Percentiles rank a stretch among this genome's conserved stretches.
These are phyloP conservation scores for Lemur catta DNA, from an alignment of 2,797 vertebrate species.

Conservation along the genomic window DNA sequence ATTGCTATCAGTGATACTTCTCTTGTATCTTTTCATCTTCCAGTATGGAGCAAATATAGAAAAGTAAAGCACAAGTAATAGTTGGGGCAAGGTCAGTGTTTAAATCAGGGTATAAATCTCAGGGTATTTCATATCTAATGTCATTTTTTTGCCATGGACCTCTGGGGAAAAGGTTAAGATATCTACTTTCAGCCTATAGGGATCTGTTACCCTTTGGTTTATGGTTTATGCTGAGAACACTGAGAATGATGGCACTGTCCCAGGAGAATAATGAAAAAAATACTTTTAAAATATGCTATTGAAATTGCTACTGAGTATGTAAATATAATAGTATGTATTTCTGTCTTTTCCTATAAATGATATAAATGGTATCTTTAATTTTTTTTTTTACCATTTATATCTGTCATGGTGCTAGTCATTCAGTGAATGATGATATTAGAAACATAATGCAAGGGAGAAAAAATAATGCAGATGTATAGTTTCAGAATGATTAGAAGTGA, in stretches of 20 bases:
- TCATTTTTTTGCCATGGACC: conserved; percentile 1
- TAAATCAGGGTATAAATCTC: conserved; percentile 30
- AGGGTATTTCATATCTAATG: conserved; percentile 17
- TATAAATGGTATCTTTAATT: background rate
- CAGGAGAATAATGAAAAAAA: background rate
- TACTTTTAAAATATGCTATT: background rate
- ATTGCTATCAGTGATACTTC: conserved; percentile 25
- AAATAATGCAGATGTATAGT: background rate
- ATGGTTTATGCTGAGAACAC: background rate
- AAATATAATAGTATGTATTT: background rate
- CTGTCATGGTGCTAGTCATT: background rate
- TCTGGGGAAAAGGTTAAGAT: conserved; percentile 13
- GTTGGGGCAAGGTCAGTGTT: conserved; percentile 32
- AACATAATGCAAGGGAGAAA: background rate
- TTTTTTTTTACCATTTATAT: background rate
- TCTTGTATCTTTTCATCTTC: background rate
- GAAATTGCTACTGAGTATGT: background rate
- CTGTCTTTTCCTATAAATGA: background rate
- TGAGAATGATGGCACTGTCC: background rate
- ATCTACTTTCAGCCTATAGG: background rate
- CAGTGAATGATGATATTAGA: background rate
- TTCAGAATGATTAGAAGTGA: background rate
- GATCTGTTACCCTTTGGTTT: background rate
- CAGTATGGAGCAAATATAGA: conserved; percentile 8
- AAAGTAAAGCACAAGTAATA: conserved; percentile 5